Base-by-base conservation (phyloP, 2,888 invertebrate genomes). In the Octodonta nipae region DNA sequence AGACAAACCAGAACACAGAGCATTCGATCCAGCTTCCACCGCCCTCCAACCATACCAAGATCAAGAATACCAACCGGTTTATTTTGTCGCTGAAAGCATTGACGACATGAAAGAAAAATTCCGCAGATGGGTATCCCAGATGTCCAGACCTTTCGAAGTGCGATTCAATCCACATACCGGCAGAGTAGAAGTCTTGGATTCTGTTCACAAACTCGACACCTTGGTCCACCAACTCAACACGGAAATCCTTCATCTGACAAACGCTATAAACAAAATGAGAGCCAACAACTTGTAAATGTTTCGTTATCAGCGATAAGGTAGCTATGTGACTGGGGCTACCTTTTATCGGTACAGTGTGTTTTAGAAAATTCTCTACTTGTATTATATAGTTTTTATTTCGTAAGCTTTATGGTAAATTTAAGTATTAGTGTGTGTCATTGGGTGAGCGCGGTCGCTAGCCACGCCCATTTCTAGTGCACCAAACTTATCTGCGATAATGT, bases 131-230 rank as follows among this genome's bases (percentile, higher is more conserved):
- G 88, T 89, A 30, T 74, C 84, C 31, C 78, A 78, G 50, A 91
- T 98, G 80, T 86, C 87, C 35, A 78, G 96, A 51, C 89, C 95
- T 3, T 98, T 95, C 71, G 92, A 95, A 63, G 87, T 98, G 35
- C 78, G 91, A 45, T 99, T 88, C 73, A 86, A 91, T 65, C 87
- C 96, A n/a, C 93, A 95, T 70, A 96, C 96, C 20, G 91, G 95
- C 60, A 78, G 83, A 39, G 85, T 98, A 28, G 93, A 96, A 58
- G 80, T 95, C 11, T 70, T 98, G 35, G 95, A 98, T 68, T 83
- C 85, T 32, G 85, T 91, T 1, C 82, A 87, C 48, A 83, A 85
- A 61, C 68, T 91, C 57, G 85, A 87, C 58, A 75, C 76, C 28
- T 71, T 87, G 47, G 75, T 88, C 46, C 73, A 80, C 51, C 85